phyloP scores from a whole-genome alignment of 2,888 invertebrate species.

The Ligdia adustata region DNA sequence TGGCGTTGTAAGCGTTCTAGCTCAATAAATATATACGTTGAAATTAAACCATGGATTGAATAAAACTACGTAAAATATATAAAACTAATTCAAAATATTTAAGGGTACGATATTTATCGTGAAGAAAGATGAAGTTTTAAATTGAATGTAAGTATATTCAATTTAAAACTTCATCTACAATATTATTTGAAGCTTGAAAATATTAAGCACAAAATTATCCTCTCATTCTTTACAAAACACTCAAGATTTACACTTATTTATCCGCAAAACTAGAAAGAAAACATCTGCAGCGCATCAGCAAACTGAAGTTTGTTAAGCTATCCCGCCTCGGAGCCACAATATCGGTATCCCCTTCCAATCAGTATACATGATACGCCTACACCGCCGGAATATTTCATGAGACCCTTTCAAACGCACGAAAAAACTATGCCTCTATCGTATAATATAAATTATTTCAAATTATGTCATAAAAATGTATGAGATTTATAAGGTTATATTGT shows the following conservation, averaged over 20 bases:
- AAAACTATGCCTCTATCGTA: constrained; percentile 34
- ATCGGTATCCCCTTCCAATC: constrained; percentile 18
- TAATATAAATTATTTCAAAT: constrained; percentile 56
- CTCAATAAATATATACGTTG: too few species aligned
- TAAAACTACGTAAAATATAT: too few species aligned
- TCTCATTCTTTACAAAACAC: too few species aligned
- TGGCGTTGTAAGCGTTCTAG: too few species aligned
- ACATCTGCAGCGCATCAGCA: neutral
- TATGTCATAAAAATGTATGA: constrained; percentile 70
- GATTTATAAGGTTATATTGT: constrained; percentile 65
- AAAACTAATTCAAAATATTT: too few species aligned
- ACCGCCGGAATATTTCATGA: constrained; percentile 26
- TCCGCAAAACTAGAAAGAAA: neutral
- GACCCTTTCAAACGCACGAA: constrained; percentile 24
- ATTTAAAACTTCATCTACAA: too few species aligned
- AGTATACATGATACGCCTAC: constrained; percentile 25
- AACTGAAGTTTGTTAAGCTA: constrained; percentile 1
- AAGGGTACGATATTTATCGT: too few species aligned
- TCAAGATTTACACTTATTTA: neutral
- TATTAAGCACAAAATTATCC: too few species aligned
- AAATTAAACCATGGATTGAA: too few species aligned
- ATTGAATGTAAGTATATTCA: too few species aligned
- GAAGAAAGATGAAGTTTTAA: too few species aligned
- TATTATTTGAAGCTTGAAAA: too few species aligned
- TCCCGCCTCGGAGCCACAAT: constrained; percentile 6